phyloP scores from a whole-genome alignment of 2,888 invertebrate species.

The Blomia tropicalis region DNA sequence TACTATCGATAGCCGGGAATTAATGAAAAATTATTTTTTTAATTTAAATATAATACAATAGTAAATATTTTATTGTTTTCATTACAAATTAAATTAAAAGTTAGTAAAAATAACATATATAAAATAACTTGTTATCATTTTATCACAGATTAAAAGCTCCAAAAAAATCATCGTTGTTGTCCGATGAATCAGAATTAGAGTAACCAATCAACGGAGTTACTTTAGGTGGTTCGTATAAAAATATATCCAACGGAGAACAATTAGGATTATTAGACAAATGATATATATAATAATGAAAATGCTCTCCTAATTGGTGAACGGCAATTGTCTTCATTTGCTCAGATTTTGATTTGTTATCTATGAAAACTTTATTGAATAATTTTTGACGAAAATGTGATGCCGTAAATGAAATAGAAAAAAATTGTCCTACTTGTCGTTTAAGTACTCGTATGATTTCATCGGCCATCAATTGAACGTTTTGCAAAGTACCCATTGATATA shows the following conservation, averaged over 20 bases:
- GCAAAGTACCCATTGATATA: slow-evolving; percentile 31
- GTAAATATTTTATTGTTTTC: neutral
- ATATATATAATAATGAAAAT: slow-evolving; percentile 33
- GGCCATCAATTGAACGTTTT: slow-evolving; percentile 32
- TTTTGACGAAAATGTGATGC: slow-evolving; percentile 39
- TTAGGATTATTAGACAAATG: slow-evolving; percentile 31
- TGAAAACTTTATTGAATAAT: slow-evolving; percentile 29
- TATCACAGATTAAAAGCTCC: neutral
- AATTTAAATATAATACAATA: neutral
- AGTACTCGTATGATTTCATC: slow-evolving; percentile 34
- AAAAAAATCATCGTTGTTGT: neutral
- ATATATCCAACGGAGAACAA: neutral
- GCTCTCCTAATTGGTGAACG: slow-evolving; percentile 31
- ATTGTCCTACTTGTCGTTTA: slow-evolving; percentile 32
- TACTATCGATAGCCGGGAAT: neutral
- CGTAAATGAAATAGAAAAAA: slow-evolving; percentile 38
- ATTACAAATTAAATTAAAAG: neutral
- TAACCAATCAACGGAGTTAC: neutral
- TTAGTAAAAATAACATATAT: neutral
- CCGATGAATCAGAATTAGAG: neutral
- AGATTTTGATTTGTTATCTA: slow-evolving; percentile 30
- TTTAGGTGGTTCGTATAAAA: slow-evolving; percentile 22
- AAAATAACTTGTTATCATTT: no score
- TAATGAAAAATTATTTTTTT: neutral
- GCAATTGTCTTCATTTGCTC: slow-evolving; percentile 28